These are phyloP conservation scores for Terebella lapidaria DNA, from an alignment of 2,888 invertebrate species.

Conservation along the genomic window DNA sequence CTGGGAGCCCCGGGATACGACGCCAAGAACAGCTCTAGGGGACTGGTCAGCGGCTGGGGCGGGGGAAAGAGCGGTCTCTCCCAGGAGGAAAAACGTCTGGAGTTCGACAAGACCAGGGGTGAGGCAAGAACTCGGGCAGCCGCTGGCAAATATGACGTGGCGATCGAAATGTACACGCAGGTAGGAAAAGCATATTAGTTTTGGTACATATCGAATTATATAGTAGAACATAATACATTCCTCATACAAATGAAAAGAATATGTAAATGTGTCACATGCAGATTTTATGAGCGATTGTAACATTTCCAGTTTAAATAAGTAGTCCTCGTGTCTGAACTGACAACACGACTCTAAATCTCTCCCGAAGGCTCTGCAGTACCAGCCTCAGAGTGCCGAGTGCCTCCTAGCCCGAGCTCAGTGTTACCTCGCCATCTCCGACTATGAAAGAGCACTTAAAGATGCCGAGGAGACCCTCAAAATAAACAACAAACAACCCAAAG, in stretches of 20 bases:
- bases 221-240: not conserved
- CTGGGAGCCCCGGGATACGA: too few relatives aligned
- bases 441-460: not conserved
- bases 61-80: too few relatives aligned
- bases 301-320: not conserved
- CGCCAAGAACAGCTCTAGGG: too few relatives aligned
- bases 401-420: not conserved
- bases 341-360: not conserved
- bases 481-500: not conserved
- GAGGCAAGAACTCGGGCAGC: not conserved
- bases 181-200: not conserved
- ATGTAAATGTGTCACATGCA: not conserved
- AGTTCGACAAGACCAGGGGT: not conserved
- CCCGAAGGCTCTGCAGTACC: not conserved
- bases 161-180: not conserved
- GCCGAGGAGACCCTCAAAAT: not conserved
- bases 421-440: not conserved
- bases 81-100: not conserved
- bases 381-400: not conserved
- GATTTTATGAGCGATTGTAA: not conserved
- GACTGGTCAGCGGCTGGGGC: too few relatives aligned
- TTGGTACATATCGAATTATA: not conserved
- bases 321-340: too few relatives aligned
- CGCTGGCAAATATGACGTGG: not conserved
- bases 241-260: not conserved